Evolutionary conservation across 1,140 invertebrate species (phyloP), one percentile per base, ranked within the genome.

Genomic region (Eciton burchellii): DNA sequence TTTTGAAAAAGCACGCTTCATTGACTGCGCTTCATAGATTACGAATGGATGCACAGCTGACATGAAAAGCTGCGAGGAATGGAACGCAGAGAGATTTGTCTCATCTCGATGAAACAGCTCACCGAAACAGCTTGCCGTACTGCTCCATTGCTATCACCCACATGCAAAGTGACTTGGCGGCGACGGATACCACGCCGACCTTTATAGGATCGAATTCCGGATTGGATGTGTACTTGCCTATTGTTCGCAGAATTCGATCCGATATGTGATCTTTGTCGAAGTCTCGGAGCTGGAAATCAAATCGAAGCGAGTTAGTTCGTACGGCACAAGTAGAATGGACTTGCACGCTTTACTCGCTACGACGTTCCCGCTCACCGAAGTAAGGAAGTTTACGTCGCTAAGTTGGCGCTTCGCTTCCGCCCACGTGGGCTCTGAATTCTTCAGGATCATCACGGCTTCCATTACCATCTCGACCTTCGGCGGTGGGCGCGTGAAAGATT

Each of bases 71-170:
- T 35, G 5, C 2, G 1, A 35, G 57, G 14, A 3, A 43, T n/a
- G 4, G 21, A 41, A 41, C 1, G 52, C 41, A n/a, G 57, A 45
- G 6, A 63, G 54, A 16, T 14, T 70, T 43, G 19, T n/a, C 8
- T 11, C 0, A 4, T 11, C 45, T 29, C 6, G 43, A 3, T 35
- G 35, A n/a, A n/a, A 19, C 21, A 2, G 56, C 0, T 79, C 73
- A 96, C 96, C 96, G 96, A 94, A 96, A 98, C 59, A 98, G 96
- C 94, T 97, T 96, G 4, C 96, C 97, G 91, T 98, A 98, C 89
- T 98, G 96, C 90, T 98, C 97, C 92, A 98, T 98, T 4, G 97
- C 97, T 83, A 97, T 95, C n/a, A 98, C 97, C 98, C 97, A 98
- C 90, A 97, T 96, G 90, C 97, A 97, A 21, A 98, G 93, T 16